Evolutionary conservation across 35 echinoderm and acorn worm genomes (phyloP).

Genomic region (Lytechinus pictus): DNA sequence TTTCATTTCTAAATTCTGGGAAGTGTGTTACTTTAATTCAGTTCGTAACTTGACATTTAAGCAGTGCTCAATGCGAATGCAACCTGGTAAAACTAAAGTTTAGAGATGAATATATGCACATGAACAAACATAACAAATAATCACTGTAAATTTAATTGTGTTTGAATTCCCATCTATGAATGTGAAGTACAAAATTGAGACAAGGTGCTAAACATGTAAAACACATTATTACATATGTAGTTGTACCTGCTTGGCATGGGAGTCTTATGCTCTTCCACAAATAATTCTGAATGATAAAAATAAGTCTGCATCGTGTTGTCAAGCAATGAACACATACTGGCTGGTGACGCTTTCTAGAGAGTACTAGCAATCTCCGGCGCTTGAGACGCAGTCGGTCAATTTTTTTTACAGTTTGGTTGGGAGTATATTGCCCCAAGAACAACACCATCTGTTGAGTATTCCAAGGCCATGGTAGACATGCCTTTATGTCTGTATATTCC

Average conservation of each 20-base stretch:
- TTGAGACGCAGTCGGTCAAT: not conserved
- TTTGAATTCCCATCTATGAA: not conserved
- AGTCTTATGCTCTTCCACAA: not conserved
- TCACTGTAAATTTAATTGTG: not conserved
- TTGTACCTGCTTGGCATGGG: not conserved
- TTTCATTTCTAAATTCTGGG: too few species aligned
- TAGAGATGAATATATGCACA: not conserved
- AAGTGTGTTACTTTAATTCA: too few species aligned
- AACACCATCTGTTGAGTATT: constrained; percentile 7
- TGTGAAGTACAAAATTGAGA: not conserved
- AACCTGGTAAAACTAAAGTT: not conserved
- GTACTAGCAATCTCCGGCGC: not conserved
- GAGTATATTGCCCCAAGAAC: not conserved
- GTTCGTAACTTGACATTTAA: too few species aligned
- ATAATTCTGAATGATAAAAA: not conserved
- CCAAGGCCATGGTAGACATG: constrained; percentile 9
- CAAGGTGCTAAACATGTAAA: too few species aligned
- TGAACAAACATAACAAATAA: not conserved
- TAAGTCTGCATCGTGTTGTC: not conserved
- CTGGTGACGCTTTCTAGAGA: not conserved
- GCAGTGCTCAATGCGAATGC: too few species aligned
- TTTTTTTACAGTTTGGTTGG: not conserved
- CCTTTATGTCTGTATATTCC: not conserved
- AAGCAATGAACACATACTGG: not conserved
- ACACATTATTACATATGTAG: not conserved